Base-by-base conservation (phyloP, 92 coral and sea anemone species). In the Zoanthus sansibaricus region DNA sequence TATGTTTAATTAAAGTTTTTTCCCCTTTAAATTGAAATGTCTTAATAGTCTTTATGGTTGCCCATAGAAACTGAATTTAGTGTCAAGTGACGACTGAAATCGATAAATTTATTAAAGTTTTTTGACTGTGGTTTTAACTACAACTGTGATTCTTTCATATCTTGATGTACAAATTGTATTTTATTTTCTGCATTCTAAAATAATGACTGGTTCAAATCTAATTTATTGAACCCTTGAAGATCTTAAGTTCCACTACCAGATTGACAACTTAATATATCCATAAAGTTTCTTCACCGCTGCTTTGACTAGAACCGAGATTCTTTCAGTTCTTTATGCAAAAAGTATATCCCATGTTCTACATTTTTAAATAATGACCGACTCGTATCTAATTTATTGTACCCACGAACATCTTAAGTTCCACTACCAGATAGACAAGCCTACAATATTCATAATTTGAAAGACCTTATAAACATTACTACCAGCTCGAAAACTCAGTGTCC, bases 1-100 rank as follows among this genome's bases (percentile, higher is more conserved):
- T 80, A 47, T 54, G 66, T 58, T 64, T 80, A 80, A 80, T 80
- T 80, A 62, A 47, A 80, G 21, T 80, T 75, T 67, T 80, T 67
- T 80, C 16, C 59, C 58, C 14, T 49, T 69, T 80, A 80, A 80
- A 62, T 80, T 62, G 59, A 33, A 66, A 67, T 67, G 70, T 46
- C 85, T 80, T 44, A 48, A 76, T 76, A 31, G 85, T 67, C 51
- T 80, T 80, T 56, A 10, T 20, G 85, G 75, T 68, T 80, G 75
- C 59, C 45, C 11, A 6, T 80, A 46, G 73, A 67, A 80, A 55
- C 68, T 1, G 25, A 45, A 64, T 46, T 37, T 46, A 20, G 37
- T 66, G 75, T 80, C 61, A 46, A 66, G 75, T 66, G 85, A 44
- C 47, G 11, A 46, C 9, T 80, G n/a, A 42, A 18, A 75, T 48